Conservation (phyloP, 2,113 vertebrate genomes). For the Gila orcuttii region DNA sequence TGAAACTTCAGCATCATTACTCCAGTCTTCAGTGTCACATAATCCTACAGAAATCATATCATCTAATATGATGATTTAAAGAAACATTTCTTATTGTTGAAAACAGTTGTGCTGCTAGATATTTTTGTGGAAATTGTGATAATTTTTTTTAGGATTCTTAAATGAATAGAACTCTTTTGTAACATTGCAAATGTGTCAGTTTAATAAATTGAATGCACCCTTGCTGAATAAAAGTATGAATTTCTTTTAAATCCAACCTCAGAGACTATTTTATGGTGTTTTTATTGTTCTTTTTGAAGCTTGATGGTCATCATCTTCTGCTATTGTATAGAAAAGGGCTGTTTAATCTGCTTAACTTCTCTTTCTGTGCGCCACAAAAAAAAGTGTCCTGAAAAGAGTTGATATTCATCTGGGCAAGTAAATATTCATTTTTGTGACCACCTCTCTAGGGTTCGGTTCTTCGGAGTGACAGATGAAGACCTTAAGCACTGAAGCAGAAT, state of each 20-base stretch:
- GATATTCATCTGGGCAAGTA: background rate
- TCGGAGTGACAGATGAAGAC: slow-evolving; percentile 32
- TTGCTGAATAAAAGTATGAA: background rate
- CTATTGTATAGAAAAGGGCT: background rate
- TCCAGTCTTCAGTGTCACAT: background rate
- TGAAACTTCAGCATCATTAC: background rate
- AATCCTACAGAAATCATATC: background rate
- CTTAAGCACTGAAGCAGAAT: slow-evolving; percentile 27
- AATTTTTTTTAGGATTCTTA: background rate
- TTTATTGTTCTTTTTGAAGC: background rate
- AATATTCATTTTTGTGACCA: background rate
- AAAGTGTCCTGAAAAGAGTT: no score
- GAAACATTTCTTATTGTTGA: background rate
- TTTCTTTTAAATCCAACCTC: background rate
- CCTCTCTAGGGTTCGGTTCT: slow-evolving; percentile 21
- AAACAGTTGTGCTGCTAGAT: background rate
- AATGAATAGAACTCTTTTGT: background rate
- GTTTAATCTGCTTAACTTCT: background rate
- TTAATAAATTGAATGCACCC: background rate
- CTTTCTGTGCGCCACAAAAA: background rate
- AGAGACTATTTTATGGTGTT: background rate
- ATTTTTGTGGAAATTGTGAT: background rate
- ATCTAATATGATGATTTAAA: background rate
- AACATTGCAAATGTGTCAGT: background rate
- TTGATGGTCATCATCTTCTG: background rate